Evolutionary conservation across 2,888 invertebrate genomes (phyloP), one percentile per base, ranked within the genome.

Genomic region (Rhingia campestris): DNA sequence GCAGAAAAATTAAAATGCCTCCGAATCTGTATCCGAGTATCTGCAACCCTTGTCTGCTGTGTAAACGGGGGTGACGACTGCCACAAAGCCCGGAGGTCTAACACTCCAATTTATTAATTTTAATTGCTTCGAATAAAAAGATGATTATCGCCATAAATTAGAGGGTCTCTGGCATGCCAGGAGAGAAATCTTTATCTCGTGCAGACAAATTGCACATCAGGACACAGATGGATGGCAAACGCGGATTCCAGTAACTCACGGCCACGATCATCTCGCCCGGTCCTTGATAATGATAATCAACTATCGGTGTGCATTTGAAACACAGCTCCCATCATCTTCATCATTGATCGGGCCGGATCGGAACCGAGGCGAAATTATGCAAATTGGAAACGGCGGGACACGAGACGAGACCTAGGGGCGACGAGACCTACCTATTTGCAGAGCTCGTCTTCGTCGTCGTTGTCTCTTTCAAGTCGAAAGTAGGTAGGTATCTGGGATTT

Each of bases 101-200:
- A 74, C 84, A 84, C 84, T 79, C 66, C 84, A 87, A 89, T 89
- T 90, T 90, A 89, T 89, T 89, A 89, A 90, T 89, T 90, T 90
- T 88, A 89, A 89, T 90, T 88, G 87, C 86, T 82, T 54, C 72
- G 70, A 81, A 87, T 87, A 86, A 86, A 86, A 81, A 59, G 76
- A 77, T 72, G 81, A 86, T 77, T 86, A 76, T 86, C 75, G 84
- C 70, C 56, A 80, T 84, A 84, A 84, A 84, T 84, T 80, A 84
- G 64, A 32, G 35, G 66, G 30, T 14, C 30, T 37, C 39, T 39
- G 35, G 35, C 30, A 49, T 47, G 5, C 5, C 6, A 41, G 45
- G 53, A 56, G 49, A 35, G n/a, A 41, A 59, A 59, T 74, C 69
- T 64, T 67, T 73, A 84, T 84, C 84, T 84, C 80, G 74, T 80